Percentiles rank a stretch among this genome's conserved stretches.
Evolutionary conservation across 2,888 invertebrate species (phyloP).

Genomic region (Electrophaes corylata): DNA sequence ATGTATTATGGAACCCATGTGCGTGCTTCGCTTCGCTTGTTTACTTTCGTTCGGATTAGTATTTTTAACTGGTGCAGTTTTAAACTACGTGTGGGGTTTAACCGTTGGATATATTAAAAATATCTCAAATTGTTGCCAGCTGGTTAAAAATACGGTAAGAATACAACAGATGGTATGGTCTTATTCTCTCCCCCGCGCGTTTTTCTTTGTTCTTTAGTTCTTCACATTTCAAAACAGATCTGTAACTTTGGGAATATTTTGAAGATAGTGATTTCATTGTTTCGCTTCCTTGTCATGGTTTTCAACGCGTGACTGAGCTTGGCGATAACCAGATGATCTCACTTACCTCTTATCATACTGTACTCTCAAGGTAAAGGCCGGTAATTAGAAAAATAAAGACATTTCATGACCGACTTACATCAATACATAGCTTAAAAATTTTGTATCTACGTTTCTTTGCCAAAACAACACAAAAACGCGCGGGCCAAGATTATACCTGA

Average conservation of each 20-base stretch:
- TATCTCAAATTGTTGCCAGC: conserved; percentile 30
- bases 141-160: conserved; percentile 20
- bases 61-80: conserved; percentile 27
- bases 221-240: neutral
- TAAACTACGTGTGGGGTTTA: conserved; percentile 30
- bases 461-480: neutral
- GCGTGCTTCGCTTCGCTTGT: neutral
- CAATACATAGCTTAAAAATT: neutral
- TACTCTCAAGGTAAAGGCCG: conserved; percentile 3
- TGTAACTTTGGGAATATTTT: conserved; percentile 2
- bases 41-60: conserved; percentile 1
- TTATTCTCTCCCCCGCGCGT: conserved; percentile 4
- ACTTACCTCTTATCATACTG: neutral
- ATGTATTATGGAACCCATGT: neutral
- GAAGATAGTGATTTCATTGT: conserved; percentile 1
- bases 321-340: conserved; percentile 3
- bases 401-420: conserved; percentile 1
- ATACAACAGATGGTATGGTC: conserved; percentile 12
- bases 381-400: conserved; percentile 10
- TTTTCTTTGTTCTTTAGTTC: conserved; percentile 6
- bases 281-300: conserved; percentile 10
- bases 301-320: conserved; percentile 1
- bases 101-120: conserved; percentile 20
- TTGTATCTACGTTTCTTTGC: neutral
- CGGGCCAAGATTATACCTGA: neutral